These are phyloP conservation scores for Epirrhoe tristata DNA, from an alignment of 2,888 invertebrate genomes.

Conservation along the genomic window DNA sequence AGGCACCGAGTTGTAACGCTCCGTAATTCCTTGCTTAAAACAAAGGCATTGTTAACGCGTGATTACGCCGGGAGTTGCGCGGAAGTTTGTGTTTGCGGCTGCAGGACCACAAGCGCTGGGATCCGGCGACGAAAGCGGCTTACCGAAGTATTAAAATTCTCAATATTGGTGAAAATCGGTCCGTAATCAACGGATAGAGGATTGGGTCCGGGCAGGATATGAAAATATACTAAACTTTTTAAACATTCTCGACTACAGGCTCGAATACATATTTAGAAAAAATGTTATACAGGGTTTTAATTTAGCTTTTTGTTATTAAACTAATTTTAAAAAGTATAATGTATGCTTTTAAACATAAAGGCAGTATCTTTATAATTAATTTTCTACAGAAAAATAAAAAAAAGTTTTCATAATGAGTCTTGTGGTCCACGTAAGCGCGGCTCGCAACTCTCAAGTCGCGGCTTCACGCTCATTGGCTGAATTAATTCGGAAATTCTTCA, in stretches of 20 bases:
- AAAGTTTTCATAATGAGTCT: background rate
- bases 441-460: slow-evolving; percentile 6
- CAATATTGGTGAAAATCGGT: background rate
- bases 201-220: background rate
- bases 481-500: slow-evolving; percentile 41
- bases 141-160: background rate
- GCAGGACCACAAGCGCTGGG: slow-evolving; percentile 7
- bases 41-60: slow-evolving; percentile 36
- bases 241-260: background rate
- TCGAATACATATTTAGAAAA: no score
- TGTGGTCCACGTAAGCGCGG: slow-evolving; percentile 20
- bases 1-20: slow-evolving; percentile 15
- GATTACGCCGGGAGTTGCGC: slow-evolving; percentile 36
- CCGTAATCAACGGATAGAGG: background rate
- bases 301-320: no score
- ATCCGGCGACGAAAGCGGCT: background rate
- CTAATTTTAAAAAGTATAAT: no score
- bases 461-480: slow-evolving; percentile 30
- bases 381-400: background rate
- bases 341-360: no score
- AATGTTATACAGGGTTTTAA: no score
- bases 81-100: slow-evolving; percentile 14
- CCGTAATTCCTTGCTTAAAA: slow-evolving; percentile 22
- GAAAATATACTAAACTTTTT: background rate
- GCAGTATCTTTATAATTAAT: background rate